These are phyloP conservation scores for Ennomos quercinarius DNA, from an alignment of 2,888 invertebrate species.

Conservation along the genomic window DNA sequence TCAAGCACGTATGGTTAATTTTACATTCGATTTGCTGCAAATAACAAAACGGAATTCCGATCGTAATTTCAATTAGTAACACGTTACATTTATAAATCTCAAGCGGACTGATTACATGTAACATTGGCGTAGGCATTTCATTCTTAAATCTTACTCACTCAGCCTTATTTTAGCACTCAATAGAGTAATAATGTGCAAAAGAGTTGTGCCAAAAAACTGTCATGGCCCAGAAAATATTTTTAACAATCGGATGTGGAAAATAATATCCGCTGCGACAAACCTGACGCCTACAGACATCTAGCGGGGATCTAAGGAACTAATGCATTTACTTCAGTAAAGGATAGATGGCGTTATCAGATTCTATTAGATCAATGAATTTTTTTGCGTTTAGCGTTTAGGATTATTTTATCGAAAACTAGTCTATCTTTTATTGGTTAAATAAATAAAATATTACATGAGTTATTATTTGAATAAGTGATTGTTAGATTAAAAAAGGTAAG, in stretches of 20 bases:
- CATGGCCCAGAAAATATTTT: slow-evolving; percentile 43
- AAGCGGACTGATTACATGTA: slow-evolving; percentile 9
- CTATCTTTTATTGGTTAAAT: too few relatives aligned
- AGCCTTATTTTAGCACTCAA: slow-evolving; percentile 17
- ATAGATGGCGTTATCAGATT: slow-evolving; percentile 60
- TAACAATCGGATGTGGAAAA: slow-evolving; percentile 33
- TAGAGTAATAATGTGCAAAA: slow-evolving; percentile 31
- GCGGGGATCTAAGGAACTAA: slow-evolving; percentile 48
- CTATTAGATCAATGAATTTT: too few relatives aligned
- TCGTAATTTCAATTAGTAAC: slow-evolving; percentile 23
- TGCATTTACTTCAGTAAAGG: slow-evolving; percentile 24
- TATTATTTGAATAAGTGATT: too few relatives aligned
- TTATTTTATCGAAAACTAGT: too few relatives aligned
- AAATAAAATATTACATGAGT: too few relatives aligned
- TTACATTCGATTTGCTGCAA: slow-evolving; percentile 17
- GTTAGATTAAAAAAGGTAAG: too few relatives aligned
- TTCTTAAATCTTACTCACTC: slow-evolving; percentile 31
- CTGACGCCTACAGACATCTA: slow-evolving; percentile 51
- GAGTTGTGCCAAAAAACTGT: slow-evolving; percentile 43
- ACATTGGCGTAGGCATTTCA: slow-evolving; percentile 25
- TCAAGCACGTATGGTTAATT: slow-evolving; percentile 24
- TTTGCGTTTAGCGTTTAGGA: too few relatives aligned
- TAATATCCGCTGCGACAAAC: slow-evolving; percentile 20
- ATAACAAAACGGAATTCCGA: slow-evolving; percentile 10
- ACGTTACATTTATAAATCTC: slow-evolving; percentile 24